Conservation (phyloP, 2,113 vertebrate genomes). For the Galemys pyrenaicus region DNA sequence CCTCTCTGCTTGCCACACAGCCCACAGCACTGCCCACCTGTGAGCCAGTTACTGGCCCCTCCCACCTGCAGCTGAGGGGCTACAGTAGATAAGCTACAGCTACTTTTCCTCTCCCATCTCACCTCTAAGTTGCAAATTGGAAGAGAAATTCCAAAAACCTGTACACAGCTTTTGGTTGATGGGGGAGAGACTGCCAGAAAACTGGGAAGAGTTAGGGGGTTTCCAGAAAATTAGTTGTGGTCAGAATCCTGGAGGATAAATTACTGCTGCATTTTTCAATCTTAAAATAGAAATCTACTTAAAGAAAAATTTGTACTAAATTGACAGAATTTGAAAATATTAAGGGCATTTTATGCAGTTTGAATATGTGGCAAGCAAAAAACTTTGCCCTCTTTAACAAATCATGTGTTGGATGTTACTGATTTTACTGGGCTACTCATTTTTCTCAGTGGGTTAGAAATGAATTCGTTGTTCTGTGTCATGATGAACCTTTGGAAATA, state of each 20-base stretch:
- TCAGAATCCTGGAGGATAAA: neutral
- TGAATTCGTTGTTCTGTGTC: neutral
- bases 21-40: neutral
- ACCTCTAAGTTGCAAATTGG: neutral
- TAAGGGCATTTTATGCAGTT: neutral
- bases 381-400: neutral
- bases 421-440: neutral
- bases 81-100: neutral
- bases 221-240: neutral
- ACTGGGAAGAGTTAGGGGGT: neutral
- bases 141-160: constrained; percentile 15
- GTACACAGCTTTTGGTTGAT: neutral
- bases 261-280: neutral
- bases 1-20: neutral
- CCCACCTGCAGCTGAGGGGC: neutral
- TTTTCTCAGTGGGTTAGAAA: neutral
- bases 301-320: neutral
- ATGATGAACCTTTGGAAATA: neutral
- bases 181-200: neutral
- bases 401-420: neutral
- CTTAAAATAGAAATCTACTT: constrained; percentile 31
- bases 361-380: neutral
- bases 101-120: neutral
- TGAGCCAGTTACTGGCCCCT: neutral
- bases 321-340: neutral